These are phyloP conservation scores for Tinea semifulvella DNA, from an alignment of 2,888 invertebrate genomes.

Conservation along the genomic window DNA sequence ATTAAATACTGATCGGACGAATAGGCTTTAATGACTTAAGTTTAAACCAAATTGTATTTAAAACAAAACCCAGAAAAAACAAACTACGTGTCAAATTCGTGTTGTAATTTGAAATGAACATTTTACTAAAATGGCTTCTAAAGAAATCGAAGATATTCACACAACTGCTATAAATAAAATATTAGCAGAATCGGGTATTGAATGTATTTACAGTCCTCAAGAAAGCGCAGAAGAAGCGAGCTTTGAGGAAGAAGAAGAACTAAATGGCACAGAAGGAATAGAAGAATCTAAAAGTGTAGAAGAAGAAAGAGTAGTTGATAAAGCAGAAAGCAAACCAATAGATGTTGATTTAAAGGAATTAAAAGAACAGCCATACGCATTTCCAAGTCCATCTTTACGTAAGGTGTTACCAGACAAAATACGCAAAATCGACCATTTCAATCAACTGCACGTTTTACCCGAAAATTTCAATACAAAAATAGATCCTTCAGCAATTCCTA, in stretches of 20 bases:
- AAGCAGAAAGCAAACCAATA: slow-evolving; percentile 22
- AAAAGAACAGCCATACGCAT: slow-evolving; percentile 31
- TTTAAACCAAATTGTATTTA: too few relatives aligned
- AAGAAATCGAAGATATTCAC: slow-evolving; percentile 34
- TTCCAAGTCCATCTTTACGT: slow-evolving; percentile 45
- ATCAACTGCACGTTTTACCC: slow-evolving; percentile 45
- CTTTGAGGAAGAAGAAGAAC: slow-evolving; percentile 10
- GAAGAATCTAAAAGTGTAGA: slow-evolving; percentile 18
- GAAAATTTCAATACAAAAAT: slow-evolving; percentile 35
- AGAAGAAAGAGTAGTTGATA: slow-evolving; percentile 19
- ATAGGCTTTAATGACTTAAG: too few relatives aligned
- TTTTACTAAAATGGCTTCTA: slow-evolving; percentile 34
- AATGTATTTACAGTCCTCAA: slow-evolving; percentile 30
- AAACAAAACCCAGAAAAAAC: too few relatives aligned
- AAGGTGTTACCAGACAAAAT: slow-evolving; percentile 35
- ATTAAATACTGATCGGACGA: too few relatives aligned
- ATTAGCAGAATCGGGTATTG: slow-evolving; percentile 33
- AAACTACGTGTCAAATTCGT: background rate
- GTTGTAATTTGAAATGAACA: background rate
- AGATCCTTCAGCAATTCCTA: slow-evolving; percentile 41
- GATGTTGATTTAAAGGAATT: slow-evolving; percentile 24
- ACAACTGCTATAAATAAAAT: slow-evolving; percentile 28
- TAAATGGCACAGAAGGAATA: slow-evolving; percentile 1
- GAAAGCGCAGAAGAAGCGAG: slow-evolving; percentile 21
- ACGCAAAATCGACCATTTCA: slow-evolving; percentile 36